A percentile compares a stretch with the other conserved stretches of the same genome.
Conservation (phyloP, 2,113 vertebrate species). For the Sarotherodon lohbergeri region DNA sequence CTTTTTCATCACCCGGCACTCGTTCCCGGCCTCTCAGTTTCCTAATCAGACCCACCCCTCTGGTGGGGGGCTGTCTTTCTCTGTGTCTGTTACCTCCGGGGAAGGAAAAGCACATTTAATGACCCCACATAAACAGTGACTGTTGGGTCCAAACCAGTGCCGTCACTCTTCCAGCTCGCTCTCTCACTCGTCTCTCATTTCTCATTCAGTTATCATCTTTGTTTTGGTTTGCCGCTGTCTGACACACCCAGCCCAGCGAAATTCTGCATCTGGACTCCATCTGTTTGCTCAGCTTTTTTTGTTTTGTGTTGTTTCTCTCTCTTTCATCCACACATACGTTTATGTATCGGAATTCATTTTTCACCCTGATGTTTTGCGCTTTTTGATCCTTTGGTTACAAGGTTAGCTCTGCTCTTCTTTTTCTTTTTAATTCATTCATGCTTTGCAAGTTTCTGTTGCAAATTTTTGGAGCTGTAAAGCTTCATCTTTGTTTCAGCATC, state of each 20-base stretch:
- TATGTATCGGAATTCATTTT: neutral
- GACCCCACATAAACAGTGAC: constrained; percentile 34
- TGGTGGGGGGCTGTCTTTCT: neutral
- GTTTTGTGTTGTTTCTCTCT: neutral
- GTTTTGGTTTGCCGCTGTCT: neutral
- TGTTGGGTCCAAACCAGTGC: constrained; percentile 14
- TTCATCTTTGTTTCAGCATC: neutral
- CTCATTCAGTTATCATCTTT: neutral
- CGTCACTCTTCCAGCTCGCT: constrained; percentile 11
- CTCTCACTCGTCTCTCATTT: constrained; percentile 7
- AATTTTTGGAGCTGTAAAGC: neutral
- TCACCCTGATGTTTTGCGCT: neutral
- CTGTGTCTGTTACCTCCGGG: constrained; percentile 15
- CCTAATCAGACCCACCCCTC: constrained; percentile 9
- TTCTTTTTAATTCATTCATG: neutral
- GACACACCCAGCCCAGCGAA: neutral
- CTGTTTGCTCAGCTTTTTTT: constrained; percentile 11
- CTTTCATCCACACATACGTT: neutral
- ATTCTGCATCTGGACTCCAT: neutral
- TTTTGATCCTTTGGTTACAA: neutral
- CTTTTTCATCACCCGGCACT: neutral
- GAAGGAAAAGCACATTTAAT: constrained; percentile 38
- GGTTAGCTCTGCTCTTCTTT: neutral
- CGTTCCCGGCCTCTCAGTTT: neutral
- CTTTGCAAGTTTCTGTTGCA: neutral